Conservation (phyloP, 2,113 vertebrate genomes). For the Lipophrys pholis region DNA sequence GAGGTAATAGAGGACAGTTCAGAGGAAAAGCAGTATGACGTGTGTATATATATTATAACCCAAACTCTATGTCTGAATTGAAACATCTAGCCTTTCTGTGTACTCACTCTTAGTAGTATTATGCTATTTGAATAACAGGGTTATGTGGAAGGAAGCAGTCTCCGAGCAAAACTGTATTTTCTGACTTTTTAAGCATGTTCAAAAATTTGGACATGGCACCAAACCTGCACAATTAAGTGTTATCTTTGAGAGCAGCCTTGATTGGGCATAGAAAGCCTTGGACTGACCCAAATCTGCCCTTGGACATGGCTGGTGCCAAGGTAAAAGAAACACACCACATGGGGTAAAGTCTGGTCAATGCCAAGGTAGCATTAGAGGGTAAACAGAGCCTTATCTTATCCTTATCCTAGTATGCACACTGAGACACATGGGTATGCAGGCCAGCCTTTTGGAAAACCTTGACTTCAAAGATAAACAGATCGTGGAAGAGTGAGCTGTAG, state of each 20-base stretch:
- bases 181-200: too few relatives aligned
- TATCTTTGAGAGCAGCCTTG: slow-evolving; percentile 54
- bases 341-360: slow-evolving; percentile 59
- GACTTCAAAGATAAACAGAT: slow-evolving; percentile 65
- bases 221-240: slow-evolving; percentile 49
- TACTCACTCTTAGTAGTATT: neutral
- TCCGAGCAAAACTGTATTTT: too few relatives aligned
- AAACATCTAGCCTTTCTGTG: neutral
- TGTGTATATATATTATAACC: too few relatives aligned
- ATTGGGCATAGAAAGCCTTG: slow-evolving; percentile 47
- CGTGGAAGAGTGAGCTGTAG: slow-evolving; percentile 34
- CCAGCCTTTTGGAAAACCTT: slow-evolving; percentile 58
- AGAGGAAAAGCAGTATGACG: too few relatives aligned
- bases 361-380: slow-evolving; percentile 65
- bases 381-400: slow-evolving; percentile 76
- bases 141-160: neutral
- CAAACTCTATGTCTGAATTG: too few relatives aligned
- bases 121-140: too few relatives aligned
- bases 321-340: slow-evolving; percentile 62
- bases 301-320: slow-evolving; percentile 54
- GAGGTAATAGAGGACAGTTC: slow-evolving; percentile 10
- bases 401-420: slow-evolving; percentile 60
- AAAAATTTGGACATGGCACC: neutral
- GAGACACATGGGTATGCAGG: slow-evolving; percentile 40
- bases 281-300: slow-evolving; percentile 58